phyloP scores from a whole-genome alignment of 2,113 vertebrate species.

The Fulica atra region DNA sequence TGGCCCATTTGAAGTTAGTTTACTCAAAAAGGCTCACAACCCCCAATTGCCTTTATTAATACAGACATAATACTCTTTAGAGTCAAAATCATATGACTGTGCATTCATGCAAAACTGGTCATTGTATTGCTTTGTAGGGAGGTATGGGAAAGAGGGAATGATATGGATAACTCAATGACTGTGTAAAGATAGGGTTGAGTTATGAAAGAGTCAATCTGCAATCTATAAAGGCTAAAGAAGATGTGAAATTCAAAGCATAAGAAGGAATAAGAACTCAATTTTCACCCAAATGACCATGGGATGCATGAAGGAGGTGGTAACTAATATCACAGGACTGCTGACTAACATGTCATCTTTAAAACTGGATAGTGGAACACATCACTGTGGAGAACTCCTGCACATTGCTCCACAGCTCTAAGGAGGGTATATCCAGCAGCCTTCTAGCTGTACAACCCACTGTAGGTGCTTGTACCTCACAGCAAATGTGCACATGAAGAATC shows the following conservation, averaged over 20 bases:
- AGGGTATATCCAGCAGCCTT: background rate
- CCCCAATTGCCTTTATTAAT: background rate
- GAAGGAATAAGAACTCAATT: background rate
- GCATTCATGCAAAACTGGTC: background rate
- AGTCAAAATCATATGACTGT: background rate
- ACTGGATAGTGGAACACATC: background rate
- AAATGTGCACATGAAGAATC: background rate
- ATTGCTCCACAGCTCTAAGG: background rate
- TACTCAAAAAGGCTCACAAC: background rate
- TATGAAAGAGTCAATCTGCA: background rate
- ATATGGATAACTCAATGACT: background rate
- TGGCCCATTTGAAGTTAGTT: background rate
- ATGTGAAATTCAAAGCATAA: background rate
- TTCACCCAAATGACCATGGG: background rate
- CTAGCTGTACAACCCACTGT: background rate
- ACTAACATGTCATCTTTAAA: background rate
- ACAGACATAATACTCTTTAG: background rate
- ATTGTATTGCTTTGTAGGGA: background rate
- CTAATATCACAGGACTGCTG: background rate
- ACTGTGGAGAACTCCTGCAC: background rate
- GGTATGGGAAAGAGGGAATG: background rate
- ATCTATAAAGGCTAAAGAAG: background rate
- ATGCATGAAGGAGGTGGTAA: background rate
- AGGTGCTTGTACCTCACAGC: background rate
- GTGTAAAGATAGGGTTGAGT: background rate